These are phyloP conservation scores for Osmerus eperlanus DNA, from an alignment of 2,113 vertebrate genomes.

Conservation along the genomic window DNA sequence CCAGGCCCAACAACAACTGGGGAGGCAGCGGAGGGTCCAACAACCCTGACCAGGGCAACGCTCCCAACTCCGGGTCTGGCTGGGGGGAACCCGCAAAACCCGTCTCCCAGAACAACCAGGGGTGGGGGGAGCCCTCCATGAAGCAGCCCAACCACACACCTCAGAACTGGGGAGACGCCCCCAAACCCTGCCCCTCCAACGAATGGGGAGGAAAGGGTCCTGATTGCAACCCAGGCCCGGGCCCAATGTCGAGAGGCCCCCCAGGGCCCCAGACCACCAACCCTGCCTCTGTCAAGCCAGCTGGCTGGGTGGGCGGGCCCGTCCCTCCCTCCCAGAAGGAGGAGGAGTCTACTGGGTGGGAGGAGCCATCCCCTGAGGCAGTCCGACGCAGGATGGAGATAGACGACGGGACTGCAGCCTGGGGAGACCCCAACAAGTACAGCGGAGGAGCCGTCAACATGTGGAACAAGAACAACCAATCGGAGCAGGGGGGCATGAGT, in stretches of 20 bases:
- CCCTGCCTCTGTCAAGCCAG: slow-evolving; percentile 60
- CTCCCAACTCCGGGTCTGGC: slow-evolving; percentile 63
- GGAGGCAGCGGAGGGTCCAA: slow-evolving; percentile 70
- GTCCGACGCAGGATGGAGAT: slow-evolving; percentile 94
- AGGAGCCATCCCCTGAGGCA: slow-evolving; percentile 95
- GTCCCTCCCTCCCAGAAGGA: slow-evolving; percentile 80
- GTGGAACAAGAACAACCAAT: slow-evolving; percentile 87
- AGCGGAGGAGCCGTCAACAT: slow-evolving; percentile 87
- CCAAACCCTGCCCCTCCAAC: slow-evolving; percentile 71
- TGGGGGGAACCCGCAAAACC: slow-evolving; percentile 82
- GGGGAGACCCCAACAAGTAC: slow-evolving; percentile 91
- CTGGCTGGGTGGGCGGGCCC: slow-evolving; percentile 88
- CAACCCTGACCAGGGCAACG: slow-evolving; percentile 69
- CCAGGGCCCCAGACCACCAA: slow-evolving; percentile 68
- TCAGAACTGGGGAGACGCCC: slow-evolving; percentile 71
- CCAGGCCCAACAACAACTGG: slow-evolving; percentile 81
- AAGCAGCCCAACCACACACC: slow-evolving; percentile 74
- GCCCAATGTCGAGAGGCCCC: slow-evolving; percentile 37
- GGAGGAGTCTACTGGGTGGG: slow-evolving; percentile 89
- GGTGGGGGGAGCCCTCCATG: slow-evolving; percentile 79
- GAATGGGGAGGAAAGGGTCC: slow-evolving; percentile 89
- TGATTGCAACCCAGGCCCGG: slow-evolving; percentile 65
- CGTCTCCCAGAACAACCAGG: slow-evolving; percentile 70
- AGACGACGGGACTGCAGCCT: slow-evolving; percentile 95
- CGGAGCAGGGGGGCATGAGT: slow-evolving; percentile 79